These are phyloP conservation scores for Nannospalax galili DNA, from an alignment of 2,113 vertebrate species.

Conservation along the genomic window DNA sequence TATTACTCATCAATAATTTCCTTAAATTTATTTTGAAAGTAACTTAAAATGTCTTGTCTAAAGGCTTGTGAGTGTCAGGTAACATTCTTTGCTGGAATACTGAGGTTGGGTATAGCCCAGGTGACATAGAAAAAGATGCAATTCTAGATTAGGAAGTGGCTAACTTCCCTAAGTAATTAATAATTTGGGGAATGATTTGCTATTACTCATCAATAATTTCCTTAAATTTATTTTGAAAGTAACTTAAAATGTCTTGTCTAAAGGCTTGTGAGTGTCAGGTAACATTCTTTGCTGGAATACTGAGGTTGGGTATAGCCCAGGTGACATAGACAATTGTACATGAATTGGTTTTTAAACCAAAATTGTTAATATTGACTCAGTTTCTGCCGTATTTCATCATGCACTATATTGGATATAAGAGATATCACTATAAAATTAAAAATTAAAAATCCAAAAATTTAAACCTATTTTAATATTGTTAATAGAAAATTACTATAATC, in stretches of 20 bases:
- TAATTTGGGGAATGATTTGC: not conserved
- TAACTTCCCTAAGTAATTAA: not conserved
- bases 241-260: not conserved
- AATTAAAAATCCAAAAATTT: not conserved
- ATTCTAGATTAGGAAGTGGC: not conserved
- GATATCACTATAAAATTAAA: not conserved
- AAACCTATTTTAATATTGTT: conserved; percentile 1
- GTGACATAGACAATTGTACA: not conserved
- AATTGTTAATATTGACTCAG: not conserved
- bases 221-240: not conserved
- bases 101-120: not conserved
- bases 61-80: not conserved
- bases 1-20: not conserved
- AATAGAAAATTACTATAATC: not conserved
- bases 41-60: not conserved
- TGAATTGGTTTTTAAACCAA: not conserved
- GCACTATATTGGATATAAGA: not conserved
- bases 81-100: not conserved
- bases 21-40: not conserved
- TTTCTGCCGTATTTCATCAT: not conserved
- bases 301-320: not conserved
- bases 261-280: not conserved
- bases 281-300: not conserved
- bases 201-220: not conserved
- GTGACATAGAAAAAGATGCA: not conserved